Evolutionary conservation across 2,113 vertebrate species (phyloP).

Genomic region (Oryzias curvinotus): DNA sequence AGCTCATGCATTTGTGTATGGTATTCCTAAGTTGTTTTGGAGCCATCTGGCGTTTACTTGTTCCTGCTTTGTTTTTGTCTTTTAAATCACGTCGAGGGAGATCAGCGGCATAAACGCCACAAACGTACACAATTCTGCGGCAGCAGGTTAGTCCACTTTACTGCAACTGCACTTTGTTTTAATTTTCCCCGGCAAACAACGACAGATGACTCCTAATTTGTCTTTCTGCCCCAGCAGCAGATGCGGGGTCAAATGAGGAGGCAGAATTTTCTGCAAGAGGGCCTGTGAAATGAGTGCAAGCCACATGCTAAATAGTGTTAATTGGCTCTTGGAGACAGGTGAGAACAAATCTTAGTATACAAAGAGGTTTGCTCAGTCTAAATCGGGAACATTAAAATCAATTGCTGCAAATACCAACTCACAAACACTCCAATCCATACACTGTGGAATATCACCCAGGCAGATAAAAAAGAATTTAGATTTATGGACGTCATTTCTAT

Average conservation of each 20-base stretch:
- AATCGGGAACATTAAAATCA: slow-evolving; percentile 1
- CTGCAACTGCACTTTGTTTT: slow-evolving; percentile 39
- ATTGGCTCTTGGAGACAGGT: slow-evolving; percentile 26
- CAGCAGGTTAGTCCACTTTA: slow-evolving; percentile 35
- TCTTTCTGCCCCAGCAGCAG: slow-evolving; percentile 46
- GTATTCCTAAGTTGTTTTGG: slow-evolving; percentile 2
- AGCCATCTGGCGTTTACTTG: slow-evolving; percentile 41
- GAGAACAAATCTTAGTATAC: slow-evolving; percentile 14
- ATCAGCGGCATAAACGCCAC: slow-evolving; percentile 7
- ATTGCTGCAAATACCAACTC: too few species aligned
- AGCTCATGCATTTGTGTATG: slow-evolving; percentile 17
- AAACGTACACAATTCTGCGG: slow-evolving; percentile 24
- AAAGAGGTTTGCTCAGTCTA: slow-evolving; percentile 1
- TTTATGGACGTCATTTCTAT: too few species aligned
- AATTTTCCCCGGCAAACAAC: slow-evolving; percentile 47
- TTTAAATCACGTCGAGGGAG: slow-evolving; percentile 5
- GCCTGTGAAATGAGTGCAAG: slow-evolving; percentile 43
- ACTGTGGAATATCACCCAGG: too few species aligned
- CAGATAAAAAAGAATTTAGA: too few species aligned
- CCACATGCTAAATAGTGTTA: slow-evolving; percentile 41
- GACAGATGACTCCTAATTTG: slow-evolving; percentile 55
- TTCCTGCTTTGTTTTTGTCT: slow-evolving; percentile 14
- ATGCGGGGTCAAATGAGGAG: slow-evolving; percentile 47
- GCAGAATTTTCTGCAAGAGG: slow-evolving; percentile 52
- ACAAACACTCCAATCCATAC: too few species aligned